These are phyloP conservation scores for Tigriopus japonicus DNA, from an alignment of 1,140 invertebrate species.

Conservation along the genomic window DNA sequence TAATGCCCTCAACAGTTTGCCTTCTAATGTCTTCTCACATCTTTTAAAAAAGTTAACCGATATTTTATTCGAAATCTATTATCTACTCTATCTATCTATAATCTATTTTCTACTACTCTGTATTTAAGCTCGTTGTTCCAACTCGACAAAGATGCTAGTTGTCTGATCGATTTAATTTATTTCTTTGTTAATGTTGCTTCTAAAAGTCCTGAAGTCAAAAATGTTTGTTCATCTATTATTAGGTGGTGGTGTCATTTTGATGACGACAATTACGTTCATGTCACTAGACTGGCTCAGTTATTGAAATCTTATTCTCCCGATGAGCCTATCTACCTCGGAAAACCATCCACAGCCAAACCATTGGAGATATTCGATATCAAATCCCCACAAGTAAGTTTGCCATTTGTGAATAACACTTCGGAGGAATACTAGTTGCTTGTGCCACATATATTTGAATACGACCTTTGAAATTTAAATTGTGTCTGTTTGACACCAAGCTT, in stretches of 20 bases:
- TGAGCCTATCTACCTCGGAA: constrained; percentile 88
- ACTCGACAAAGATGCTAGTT: too few species aligned
- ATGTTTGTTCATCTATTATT: constrained; percentile 20
- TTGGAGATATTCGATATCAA: constrained; percentile 45
- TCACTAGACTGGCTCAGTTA: constrained; percentile 56
- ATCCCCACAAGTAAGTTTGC: constrained; percentile 24
- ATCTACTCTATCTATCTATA: too few species aligned
- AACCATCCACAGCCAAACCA: constrained; percentile 69
- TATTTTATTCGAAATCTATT: too few species aligned
- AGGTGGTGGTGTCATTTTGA: constrained; percentile 99
- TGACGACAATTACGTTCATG: constrained; percentile 95
- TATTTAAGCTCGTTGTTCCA: too few species aligned
- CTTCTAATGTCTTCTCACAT: too few species aligned
- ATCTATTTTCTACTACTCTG: too few species aligned
- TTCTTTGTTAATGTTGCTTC: neutral
- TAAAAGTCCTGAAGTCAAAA: neutral
- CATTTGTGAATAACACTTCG: neutral
- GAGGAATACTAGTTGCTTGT: too few species aligned
- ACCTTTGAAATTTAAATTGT: too few species aligned
- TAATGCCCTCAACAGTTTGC: too few species aligned
- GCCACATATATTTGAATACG: too few species aligned
- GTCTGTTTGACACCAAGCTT: too few species aligned
- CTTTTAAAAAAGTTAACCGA: too few species aligned
- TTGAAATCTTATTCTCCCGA: constrained; percentile 65
- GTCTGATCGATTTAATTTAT: neutral